A percentile compares a stretch with the other conserved stretches of the same genome.
Evolutionary conservation across 2,888 invertebrate genomes (phyloP).

Genomic region (Megaustenia siamemsis): DNA sequence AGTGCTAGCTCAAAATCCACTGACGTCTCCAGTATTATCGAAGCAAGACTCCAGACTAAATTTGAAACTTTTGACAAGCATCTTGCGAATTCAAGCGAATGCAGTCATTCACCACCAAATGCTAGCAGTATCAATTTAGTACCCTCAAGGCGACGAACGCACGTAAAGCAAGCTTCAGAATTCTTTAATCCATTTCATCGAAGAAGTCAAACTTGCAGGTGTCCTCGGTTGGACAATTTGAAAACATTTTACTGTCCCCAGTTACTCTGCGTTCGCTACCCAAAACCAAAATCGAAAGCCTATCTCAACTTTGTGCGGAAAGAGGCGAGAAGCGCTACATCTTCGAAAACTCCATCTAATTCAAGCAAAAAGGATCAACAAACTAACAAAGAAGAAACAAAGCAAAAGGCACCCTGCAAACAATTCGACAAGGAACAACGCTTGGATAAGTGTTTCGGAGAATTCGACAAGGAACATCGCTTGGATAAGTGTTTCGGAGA

Average conservation of each 20-base stretch:
- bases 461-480: too few species aligned
- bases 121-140: background rate
- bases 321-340: background rate
- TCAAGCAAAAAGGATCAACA: background rate
- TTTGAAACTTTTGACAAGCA: background rate
- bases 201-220: background rate
- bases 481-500: too few species aligned
- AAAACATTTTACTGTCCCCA: background rate
- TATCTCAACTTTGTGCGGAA: background rate
- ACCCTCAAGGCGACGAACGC: too few species aligned
- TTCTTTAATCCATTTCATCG: background rate
- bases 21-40: background rate
- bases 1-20: background rate
- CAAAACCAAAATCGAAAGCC: background rate
- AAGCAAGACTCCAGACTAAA: background rate
- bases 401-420: too few species aligned
- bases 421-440: too few species aligned
- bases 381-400: too few species aligned
- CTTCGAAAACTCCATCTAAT: background rate
- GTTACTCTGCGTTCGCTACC: background rate
- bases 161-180: too few species aligned
- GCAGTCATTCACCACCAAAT: background rate
- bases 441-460: too few species aligned
- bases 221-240: background rate
- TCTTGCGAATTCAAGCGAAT: background rate